Conservation (phyloP, 2,113 vertebrate species). For the Rattus rattus region DNA sequence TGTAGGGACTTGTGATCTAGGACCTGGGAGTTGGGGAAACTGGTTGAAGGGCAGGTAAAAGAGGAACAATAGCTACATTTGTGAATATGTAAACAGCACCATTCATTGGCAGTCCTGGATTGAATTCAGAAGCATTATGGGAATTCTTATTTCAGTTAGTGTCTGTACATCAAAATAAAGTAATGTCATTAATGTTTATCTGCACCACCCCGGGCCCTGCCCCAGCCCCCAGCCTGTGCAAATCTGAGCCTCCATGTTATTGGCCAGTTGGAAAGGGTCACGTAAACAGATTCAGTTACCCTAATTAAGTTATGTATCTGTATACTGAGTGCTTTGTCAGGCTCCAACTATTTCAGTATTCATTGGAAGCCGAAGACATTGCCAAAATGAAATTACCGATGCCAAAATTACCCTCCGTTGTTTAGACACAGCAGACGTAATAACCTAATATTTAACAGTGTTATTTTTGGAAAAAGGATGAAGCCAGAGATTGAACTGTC, state of each 20-base stretch:
- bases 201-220: too few species aligned
- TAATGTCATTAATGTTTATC: conserved; percentile 20
- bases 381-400: neutral
- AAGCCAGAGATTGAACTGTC: neutral
- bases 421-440: conserved; percentile 3
- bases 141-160: neutral
- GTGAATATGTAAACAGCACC: neutral
- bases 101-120: too few species aligned
- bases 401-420: neutral
- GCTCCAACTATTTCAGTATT: conserved; percentile 7
- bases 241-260: neutral
- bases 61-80: conserved; percentile 18
- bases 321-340: neutral
- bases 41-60: neutral
- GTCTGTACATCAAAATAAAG: conserved; percentile 27
- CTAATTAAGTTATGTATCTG: neutral
- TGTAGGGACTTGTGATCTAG: neutral
- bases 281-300: conserved; percentile 18
- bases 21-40: neutral
- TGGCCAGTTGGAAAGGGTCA: conserved; percentile 16
- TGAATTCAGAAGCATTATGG: neutral
- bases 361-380: conserved; percentile 27
- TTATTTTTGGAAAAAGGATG: neutral
- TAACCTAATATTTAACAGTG: conserved; percentile 38
- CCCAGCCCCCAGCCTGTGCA: neutral